Base-by-base conservation (phyloP, 2,113 vertebrate genomes). In the Struthio camelus region DNA sequence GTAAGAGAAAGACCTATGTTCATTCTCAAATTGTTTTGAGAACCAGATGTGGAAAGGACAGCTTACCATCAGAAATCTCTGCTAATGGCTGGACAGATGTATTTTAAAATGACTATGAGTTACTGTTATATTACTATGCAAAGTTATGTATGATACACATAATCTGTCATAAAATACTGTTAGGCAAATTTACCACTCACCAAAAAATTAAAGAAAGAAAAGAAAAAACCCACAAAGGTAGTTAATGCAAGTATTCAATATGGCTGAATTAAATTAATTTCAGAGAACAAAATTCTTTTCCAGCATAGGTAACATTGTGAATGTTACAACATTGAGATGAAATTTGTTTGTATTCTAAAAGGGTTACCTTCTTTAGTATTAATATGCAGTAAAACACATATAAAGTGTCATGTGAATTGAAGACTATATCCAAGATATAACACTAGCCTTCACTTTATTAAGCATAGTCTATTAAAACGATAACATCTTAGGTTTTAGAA, bases 391-490 rank as follows among this genome's bases (percentile, higher is more conserved):
- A 81, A 78, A 72, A 14, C 14, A 69, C 25, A 65, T 7, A 69
- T 5, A 4, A 5, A 22, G 8, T 64, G 83, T 81, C 42, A 62
- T 3, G 2, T 23, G 54, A 51, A n/a, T 4, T 85, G 44, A 56
- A 87, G 77, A 80, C 18, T 50, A 46, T 48, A 50, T 40, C 17
- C 15, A 56, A 53, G 34, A 58, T 42, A 32, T 13, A 86, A 30
- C 23, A 44, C 23, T 65, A 76, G 34, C 30, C 53, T 84, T 19
- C 64, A 48, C 19, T 78, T 86, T 77, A 73, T 84, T 92, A 92
- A 95, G 7, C 16, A n/a, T 25, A 88, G n/a, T 19, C 65, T 65
- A 90, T 93, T 92, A 92, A 89, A 89, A 76, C 71, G 59, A 93
- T 92, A 93, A 58, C 18, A 91, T 87, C 54, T 92, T 66, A n/a